phyloP scores from a whole-genome alignment of 2,797 vertebrate genomes.

The Characodon lateralis region DNA sequence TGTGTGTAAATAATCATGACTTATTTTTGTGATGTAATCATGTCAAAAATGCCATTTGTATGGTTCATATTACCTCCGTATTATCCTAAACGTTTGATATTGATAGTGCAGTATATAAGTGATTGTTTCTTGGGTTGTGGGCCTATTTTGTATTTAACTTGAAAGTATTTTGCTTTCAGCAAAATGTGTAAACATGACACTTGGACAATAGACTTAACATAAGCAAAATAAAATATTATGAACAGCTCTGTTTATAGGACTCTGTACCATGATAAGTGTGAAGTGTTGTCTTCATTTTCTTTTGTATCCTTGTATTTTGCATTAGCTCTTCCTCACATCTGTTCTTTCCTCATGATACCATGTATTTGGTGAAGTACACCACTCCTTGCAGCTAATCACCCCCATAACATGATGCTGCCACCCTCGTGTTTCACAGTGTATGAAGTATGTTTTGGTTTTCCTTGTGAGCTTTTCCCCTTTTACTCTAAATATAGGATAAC shows the following conservation, averaged over 20 bases:
- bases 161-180: slow-evolving; percentile 19
- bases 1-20: slow-evolving; percentile 16
- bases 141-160: slow-evolving; percentile 37
- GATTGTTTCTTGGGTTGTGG: slow-evolving; percentile 14
- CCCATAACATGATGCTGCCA: background rate
- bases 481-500: background rate
- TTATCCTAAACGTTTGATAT: slow-evolving; percentile 42
- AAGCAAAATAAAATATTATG: slow-evolving; percentile 23
- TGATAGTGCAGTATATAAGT: slow-evolving; percentile 21
- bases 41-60: slow-evolving; percentile 20
- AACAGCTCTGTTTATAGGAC: slow-evolving; percentile 11
- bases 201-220: background rate
- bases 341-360: background rate
- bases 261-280: background rate
- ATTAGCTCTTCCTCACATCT: background rate
- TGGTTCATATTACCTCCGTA: slow-evolving; percentile 35
- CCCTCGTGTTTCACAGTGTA: background rate
- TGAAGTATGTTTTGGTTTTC: background rate
- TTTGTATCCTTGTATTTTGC: background rate
- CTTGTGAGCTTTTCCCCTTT: background rate
- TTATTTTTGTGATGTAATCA: slow-evolving; percentile 14
- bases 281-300: background rate
- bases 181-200: slow-evolving; percentile 6
- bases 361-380: background rate
- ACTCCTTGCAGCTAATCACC: background rate